Percentiles rank a stretch among this genome's conserved stretches.
These are phyloP conservation scores for Poecilia latipinna DNA, from an alignment of 2,113 vertebrate genomes.

Conservation along the genomic window DNA sequence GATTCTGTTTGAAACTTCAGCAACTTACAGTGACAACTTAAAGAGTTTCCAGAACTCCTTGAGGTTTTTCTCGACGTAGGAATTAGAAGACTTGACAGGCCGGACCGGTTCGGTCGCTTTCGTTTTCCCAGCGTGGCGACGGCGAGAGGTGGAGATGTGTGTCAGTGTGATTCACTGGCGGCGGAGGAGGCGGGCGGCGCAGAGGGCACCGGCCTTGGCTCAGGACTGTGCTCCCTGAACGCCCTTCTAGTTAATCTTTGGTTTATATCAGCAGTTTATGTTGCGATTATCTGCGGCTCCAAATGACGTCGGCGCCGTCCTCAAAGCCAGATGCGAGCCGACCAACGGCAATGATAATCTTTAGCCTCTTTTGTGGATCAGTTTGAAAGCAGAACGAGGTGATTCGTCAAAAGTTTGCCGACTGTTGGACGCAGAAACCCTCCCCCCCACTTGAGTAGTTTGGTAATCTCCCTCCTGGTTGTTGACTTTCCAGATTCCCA, in stretches of 20 bases:
- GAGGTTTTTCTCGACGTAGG: neutral
- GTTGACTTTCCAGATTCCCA: neutral
- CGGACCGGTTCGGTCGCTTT: neutral
- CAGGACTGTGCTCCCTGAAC: neutral
- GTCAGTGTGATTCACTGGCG: neutral
- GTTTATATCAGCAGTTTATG: neutral
- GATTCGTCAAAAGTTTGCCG: neutral
- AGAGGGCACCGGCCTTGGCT: neutral
- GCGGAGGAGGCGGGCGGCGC: neutral
- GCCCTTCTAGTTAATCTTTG: neutral
- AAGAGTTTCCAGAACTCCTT: neutral
- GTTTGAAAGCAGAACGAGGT: neutral
- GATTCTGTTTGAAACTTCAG: neutral
- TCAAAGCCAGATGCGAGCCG: neutral
- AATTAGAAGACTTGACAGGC: neutral
- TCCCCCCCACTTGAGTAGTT: neutral
- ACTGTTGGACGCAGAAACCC: no score
- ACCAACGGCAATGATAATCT: neutral
- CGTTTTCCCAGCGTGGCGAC: neutral
- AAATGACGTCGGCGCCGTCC: neutral
- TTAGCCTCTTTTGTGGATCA: no score
- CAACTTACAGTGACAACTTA: neutral
- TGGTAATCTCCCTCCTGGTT: neutral
- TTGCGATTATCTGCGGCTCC: neutral
- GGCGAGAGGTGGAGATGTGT: neutral